These are phyloP conservation scores for Sterna hirundo DNA, from an alignment of 2,113 vertebrate species.

Conservation along the genomic window DNA sequence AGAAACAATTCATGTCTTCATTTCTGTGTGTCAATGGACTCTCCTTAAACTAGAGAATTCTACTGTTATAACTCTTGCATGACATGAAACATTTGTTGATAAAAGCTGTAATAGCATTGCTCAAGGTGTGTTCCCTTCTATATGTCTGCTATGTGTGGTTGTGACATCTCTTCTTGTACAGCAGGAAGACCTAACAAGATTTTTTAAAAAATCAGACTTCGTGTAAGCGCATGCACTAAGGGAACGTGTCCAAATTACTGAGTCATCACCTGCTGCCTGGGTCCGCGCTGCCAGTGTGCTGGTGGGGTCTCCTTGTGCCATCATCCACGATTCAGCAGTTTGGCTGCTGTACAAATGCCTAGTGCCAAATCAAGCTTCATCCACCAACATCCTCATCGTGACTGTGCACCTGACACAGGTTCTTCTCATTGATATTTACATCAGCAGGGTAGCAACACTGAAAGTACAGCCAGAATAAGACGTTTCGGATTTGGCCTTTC, in stretches of 20 bases:
- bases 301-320: not conserved
- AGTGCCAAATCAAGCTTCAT: not conserved
- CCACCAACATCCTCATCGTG: not conserved
- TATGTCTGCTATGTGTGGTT: not conserved
- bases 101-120: not conserved
- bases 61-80: not conserved
- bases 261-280: not conserved
- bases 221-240: not conserved
- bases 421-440: not conserved
- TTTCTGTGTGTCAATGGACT: not conserved
- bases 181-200: not conserved
- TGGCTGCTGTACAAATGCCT: not conserved
- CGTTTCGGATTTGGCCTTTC: not conserved
- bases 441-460: not conserved
- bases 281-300: not conserved
- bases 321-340: not conserved
- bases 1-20: not conserved
- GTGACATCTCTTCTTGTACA: not conserved
- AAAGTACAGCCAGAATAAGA: not conserved
- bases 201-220: not conserved
- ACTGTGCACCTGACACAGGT: not conserved
- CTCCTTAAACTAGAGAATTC: not conserved
- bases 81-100: constrained; percentile 18
- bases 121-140: not conserved
- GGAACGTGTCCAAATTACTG: constrained; percentile 3